Percentiles rank a stretch among this genome's conserved stretches.
Conservation (phyloP, 2,113 vertebrate genomes). For the mouse (Mus musculus) region GRCm39 chr5:53535501-53536000, state of each 20-base stretch:
- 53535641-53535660: neutral
- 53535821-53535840: neutral
- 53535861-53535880: neutral
- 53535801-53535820: accelerated
- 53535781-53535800: neutral
- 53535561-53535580: neutral
- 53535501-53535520: neutral
- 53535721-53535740: neutral
- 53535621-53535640: neutral
- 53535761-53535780: neutral
- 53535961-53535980: neutral
- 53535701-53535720: neutral
- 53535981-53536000: neutral
- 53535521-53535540: neutral
- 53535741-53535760: too few relatives aligned
- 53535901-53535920: neutral
- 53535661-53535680: neutral
- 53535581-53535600: neutral
- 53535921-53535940: neutral
- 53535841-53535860: neutral
- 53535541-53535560: neutral
- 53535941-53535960: accelerated
- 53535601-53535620: neutral
- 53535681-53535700: neutral
- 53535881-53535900: neutral